A percentile compares a stretch with the other conserved stretches of the same genome.
Evolutionary conservation across 2,797 vertebrate species (phyloP).

Genomic region (Telmatherina bonti): DNA sequence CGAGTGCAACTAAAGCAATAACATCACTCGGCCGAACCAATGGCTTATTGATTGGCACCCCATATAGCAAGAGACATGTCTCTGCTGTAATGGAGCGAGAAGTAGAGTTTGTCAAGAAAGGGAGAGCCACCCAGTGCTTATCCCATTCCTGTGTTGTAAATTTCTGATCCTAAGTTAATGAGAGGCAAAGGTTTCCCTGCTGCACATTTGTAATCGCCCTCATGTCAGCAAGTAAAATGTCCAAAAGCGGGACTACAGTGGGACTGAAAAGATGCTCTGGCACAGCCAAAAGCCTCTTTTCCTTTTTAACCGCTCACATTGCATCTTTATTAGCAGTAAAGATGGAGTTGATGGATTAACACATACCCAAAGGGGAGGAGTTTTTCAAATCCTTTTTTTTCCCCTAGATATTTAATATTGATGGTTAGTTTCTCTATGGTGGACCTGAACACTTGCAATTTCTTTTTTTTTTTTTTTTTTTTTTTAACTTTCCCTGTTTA

Average conservation of each 20-base stretch:
- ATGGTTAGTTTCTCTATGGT: not conserved
- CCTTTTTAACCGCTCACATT: conserved; percentile 40
- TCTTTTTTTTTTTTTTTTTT: not conserved
- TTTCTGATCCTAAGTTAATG: conserved; percentile 76
- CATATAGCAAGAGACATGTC: conserved; percentile 63
- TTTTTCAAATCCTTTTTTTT: not conserved
- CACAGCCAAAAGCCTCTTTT: no score
- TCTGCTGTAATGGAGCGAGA: conserved; percentile 67
- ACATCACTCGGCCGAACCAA: conserved; percentile 72
- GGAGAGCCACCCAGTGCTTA: conserved; percentile 37
- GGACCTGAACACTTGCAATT: no score
- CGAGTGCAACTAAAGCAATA: conserved; percentile 81
- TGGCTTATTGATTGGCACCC: conserved; percentile 76
- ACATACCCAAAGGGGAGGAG: conserved; percentile 13
- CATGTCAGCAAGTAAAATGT: conserved; percentile 69
- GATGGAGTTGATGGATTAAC: conserved; percentile 30
- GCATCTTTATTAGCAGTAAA: conserved; percentile 31
- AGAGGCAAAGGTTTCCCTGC: conserved; percentile 77
- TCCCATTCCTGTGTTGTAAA: conserved; percentile 59
- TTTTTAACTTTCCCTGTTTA: not conserved
- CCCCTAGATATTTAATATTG: not conserved
- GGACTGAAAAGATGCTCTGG: conserved; percentile 32
- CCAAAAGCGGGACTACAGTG: conserved; percentile 68
- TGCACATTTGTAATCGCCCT: conserved; percentile 79
- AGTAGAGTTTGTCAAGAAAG: conserved; percentile 57